Evolutionary conservation across 2,888 invertebrate genomes (phyloP), one percentile per base, ranked within the genome.

Genomic region (Salpingus planirostris): DNA sequence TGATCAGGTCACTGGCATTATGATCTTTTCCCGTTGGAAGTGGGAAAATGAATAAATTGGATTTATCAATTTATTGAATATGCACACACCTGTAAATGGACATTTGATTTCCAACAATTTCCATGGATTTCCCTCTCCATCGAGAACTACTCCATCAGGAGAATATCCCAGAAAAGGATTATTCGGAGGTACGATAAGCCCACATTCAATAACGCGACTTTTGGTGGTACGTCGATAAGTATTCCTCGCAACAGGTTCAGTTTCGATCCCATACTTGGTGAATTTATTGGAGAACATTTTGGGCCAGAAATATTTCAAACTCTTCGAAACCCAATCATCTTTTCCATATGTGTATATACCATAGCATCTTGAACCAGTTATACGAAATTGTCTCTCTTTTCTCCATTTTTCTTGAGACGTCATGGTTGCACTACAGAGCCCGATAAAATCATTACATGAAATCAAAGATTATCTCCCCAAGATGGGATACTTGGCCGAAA

Each of bases 101-200:
- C 48, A 52, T 36, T 52, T 49, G n/a, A 49, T 50, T 43, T 49
- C 47, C n/a, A 52, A 24, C 22, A 50, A 27, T 23, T 14, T 40
- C 11, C 24, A 4, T 8, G 47, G 46, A 14, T 43, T 42, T 1
- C 26, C 33, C 28, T 47, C 26, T n/a, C n/a, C n/a, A 36, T 42
- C 27, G 14, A 45, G 15, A 13, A 52, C 36, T 11, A 50, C 14
- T 2, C 49, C 47, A 33, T 50, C 49, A 5, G 47, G 50, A 2
- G 47, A 49, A 24, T 24, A 43, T 4, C 40, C 46, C n/a, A 49
- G 15, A 41, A 45, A 49, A 13, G 45, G 42, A 42, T 50, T 47
- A 27, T 34, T 29, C 26, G 40, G 13, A 7, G 29, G 36, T 10
- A 49, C 29, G 7, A 50, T 15, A 12, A 50, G 29, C 8, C 47